Evolutionary conservation across 2,888 invertebrate species (phyloP).

Genomic region (Alloscopus bannaensis): DNA sequence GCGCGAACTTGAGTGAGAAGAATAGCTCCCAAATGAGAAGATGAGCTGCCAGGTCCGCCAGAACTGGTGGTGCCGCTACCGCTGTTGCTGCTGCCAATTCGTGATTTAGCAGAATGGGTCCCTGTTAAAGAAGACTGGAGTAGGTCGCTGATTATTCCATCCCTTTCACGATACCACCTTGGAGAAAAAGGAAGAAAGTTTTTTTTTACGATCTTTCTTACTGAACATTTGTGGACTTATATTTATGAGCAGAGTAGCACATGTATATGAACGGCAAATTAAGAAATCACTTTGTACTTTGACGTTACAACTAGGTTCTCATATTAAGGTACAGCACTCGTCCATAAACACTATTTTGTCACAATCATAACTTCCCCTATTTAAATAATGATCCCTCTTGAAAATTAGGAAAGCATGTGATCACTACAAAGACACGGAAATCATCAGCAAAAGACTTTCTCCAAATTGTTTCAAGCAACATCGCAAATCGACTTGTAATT

Average conservation of each 20-base stretch:
- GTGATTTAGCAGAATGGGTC: constrained; percentile 49
- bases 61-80: background rate
- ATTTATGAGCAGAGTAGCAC: background rate
- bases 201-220: background rate
- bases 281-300: constrained; percentile 2
- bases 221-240: background rate
- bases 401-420: no score
- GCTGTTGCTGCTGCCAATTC: constrained; percentile 24
- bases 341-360: no score
- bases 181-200: background rate
- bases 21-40: constrained; percentile 66
- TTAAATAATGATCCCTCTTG: no score
- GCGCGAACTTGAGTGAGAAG: constrained; percentile 71
- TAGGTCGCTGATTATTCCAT: constrained; percentile 69
- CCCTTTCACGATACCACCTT: constrained; percentile 67
- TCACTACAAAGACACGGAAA: no score
- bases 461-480: no score
- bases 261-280: background rate
- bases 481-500: background rate
- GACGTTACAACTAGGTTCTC: no score
- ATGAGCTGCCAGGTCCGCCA: constrained; percentile 13
- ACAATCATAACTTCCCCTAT: no score
- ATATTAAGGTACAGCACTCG: no score
- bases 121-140: constrained; percentile 45
- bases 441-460: no score